phyloP scores from a whole-genome alignment of 2,797 vertebrate genomes.

The Acomys russatus region DNA sequence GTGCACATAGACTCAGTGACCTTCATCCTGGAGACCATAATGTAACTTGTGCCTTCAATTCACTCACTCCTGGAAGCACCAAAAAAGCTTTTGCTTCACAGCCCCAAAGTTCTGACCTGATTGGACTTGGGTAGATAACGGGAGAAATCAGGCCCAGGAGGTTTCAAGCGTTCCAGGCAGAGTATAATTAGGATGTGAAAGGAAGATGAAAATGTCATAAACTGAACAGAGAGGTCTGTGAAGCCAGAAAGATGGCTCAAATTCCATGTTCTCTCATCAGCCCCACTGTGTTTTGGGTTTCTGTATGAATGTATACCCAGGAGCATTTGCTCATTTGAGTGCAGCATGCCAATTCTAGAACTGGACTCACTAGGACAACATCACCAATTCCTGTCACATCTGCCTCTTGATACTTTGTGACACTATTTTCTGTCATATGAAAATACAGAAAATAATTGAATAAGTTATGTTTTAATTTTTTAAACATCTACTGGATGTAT shows the following conservation, averaged over 20 bases:
- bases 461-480: neutral
- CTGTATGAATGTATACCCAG: neutral
- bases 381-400: neutral
- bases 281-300: neutral
- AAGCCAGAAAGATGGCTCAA: constrained; percentile 5
- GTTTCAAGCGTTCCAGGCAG: constrained; percentile 43
- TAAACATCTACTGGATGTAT: neutral
- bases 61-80: constrained; percentile 33
- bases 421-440: neutral
- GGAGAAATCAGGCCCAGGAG: constrained; percentile 25
- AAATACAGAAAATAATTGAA: neutral
- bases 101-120: constrained; percentile 58
- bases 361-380: neutral
- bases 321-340: neutral
- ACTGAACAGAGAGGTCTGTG: neutral
- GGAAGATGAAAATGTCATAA: constrained; percentile 59
- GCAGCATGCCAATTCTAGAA: constrained; percentile 7
- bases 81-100: constrained; percentile 56
- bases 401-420: neutral
- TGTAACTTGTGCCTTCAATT: neutral
- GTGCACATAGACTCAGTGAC: constrained; percentile 12
- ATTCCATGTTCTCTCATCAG: constrained; percentile 47
- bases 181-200: constrained; percentile 45
- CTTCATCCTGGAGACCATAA: constrained; percentile 57
- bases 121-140: constrained; percentile 21